Evolutionary conservation across 2,888 invertebrate genomes (phyloP), one percentile per base, ranked within the genome.

Genomic region (Liodrosophila aerea): DNA sequence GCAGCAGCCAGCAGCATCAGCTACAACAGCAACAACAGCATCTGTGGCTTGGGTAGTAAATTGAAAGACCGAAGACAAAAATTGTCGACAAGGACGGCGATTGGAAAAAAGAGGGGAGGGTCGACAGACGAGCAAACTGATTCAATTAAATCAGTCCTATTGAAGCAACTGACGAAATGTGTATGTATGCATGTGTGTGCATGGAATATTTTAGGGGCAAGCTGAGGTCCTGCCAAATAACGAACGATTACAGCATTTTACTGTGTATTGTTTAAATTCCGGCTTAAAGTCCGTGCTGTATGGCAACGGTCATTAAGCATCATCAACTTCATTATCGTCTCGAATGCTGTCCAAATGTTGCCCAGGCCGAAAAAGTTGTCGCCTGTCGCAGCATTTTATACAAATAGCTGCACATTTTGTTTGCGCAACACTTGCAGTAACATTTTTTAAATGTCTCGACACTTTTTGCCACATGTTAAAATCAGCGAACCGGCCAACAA

Each of bases 81-180:
- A 54, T 46, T 57, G 47, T 50, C 58, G 65, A 73, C 64, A 44
- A 59, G 39, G 7, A 0, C 12, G 9, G 45, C 1, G 8, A 37
- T 9, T 1, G n/a, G 4, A 1, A 30, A 13, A 30, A 4, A 7
- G 43, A 39, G n/a, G 33, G 39, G 39, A 12, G 40, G 40, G 39
- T 37, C 37, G 46, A 59, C 63, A 70, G 68, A 73, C 81, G 70
- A 72, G 74, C 74, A 71, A 73, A 84, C 87, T 88, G 88, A 89
- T 89, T 89, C 89, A 89, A 88, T 89, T 88, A 89, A 89, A 88
- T 88, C 87, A 87, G 78, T 82, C 85, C 78, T 89, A 88, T 89
- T 88, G 87, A 83, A 85, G 81, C 81, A 71, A 71, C 82, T 78
- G 83, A 74, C 84, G 64, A 76, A 76, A 80, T 71, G 73, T 72